Evolutionary conservation across 2,888 invertebrate genomes (phyloP).

Genomic region (Ochropleura plecta): DNA sequence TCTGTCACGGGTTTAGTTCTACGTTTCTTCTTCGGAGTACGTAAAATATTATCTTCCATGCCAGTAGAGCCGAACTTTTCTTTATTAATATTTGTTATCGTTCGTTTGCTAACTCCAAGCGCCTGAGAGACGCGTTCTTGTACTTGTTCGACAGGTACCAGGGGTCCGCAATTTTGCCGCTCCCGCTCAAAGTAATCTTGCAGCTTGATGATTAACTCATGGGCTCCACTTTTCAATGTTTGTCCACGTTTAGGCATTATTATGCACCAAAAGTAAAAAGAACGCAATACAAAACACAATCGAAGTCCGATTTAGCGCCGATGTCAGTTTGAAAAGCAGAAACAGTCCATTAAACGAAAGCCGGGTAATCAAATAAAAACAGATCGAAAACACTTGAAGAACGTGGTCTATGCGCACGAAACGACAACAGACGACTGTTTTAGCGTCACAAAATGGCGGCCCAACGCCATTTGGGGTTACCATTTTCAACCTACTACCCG

Average conservation of each 20-base stretch:
- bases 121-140: slow-evolving; percentile 1
- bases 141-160: slow-evolving; percentile 1
- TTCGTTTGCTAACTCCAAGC: not conserved
- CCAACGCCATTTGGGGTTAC: no score
- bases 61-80: no score
- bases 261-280: not conserved
- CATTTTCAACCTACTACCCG: no score
- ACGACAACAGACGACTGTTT: not conserved
- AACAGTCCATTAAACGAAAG: not conserved
- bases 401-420: not conserved
- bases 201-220: not conserved
- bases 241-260: slow-evolving; percentile 1
- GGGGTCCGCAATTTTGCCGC: not conserved
- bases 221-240: not conserved
- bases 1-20: no score
- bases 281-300: not conserved
- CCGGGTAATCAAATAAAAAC: no score
- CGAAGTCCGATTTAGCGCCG: not conserved
- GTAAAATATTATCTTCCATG: no score
- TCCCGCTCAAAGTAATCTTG: slow-evolving; percentile 2
- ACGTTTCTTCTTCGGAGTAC: no score
- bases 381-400: not conserved
- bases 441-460: not conserved
- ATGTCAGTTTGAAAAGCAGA: not conserved
- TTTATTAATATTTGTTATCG: not conserved